Percentiles rank a stretch among this genome's conserved stretches.
These are phyloP conservation scores for Entelurus aequoreus DNA, from an alignment of 2,113 vertebrate genomes.

Conservation along the genomic window DNA sequence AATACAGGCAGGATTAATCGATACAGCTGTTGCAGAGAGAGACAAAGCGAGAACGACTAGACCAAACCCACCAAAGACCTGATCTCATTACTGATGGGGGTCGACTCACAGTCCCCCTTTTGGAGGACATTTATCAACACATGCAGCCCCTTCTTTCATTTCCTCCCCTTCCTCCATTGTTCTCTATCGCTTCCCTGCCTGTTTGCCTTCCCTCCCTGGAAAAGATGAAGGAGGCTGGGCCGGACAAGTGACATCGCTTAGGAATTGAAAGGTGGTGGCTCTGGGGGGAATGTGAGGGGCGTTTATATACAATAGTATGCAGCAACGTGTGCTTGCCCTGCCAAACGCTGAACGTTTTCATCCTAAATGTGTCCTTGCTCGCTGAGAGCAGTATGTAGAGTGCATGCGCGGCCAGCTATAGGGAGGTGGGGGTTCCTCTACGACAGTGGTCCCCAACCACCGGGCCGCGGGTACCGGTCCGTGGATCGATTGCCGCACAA, in stretches of 20 bases:
- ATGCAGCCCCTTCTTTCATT: slow-evolving; percentile 19
- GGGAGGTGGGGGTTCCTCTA: slow-evolving; percentile 7
- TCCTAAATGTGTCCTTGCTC: slow-evolving; percentile 41
- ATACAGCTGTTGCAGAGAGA: slow-evolving; percentile 40
- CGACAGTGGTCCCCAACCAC: too few species aligned
- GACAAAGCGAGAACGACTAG: slow-evolving; percentile 22
- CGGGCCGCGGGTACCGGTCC: too few species aligned
- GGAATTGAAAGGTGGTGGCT: slow-evolving; percentile 18
- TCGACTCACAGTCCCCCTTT: slow-evolving; percentile 37
- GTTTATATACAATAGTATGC: slow-evolving; percentile 27
- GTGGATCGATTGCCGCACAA: too few species aligned
- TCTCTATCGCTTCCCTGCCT: slow-evolving; percentile 6
- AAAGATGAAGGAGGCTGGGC: slow-evolving; percentile 44
- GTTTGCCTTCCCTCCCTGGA: slow-evolving; percentile 31
- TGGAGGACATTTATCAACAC: slow-evolving; percentile 56
- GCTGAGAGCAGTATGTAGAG: slow-evolving; percentile 13
- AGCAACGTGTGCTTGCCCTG: neutral
- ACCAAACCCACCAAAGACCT: slow-evolving; percentile 53
- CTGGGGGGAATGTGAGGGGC: too few species aligned
- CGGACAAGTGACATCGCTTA: slow-evolving; percentile 45
- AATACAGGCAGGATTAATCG: slow-evolving; percentile 47
- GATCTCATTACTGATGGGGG: slow-evolving; percentile 49
- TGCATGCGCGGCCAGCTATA: slow-evolving; percentile 19
- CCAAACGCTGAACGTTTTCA: neutral
- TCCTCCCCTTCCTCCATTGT: slow-evolving; percentile 17